Base-by-base conservation (phyloP, 2,797 vertebrate genomes). In the Silurus lanzhouensis region DNA sequence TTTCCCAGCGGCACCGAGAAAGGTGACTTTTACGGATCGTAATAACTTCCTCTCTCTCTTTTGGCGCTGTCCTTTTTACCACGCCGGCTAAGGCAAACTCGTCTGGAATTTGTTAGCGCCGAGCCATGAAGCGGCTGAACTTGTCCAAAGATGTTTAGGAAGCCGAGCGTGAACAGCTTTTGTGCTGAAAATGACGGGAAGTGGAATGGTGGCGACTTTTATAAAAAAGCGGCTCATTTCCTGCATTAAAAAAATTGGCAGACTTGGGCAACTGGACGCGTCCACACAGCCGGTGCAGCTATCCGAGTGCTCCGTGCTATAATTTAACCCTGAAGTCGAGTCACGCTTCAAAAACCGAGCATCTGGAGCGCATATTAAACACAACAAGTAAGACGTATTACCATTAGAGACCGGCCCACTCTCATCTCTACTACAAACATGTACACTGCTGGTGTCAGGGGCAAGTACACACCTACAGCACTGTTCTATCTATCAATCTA, bases 21-120 rank as follows among this genome's bases (percentile, higher is more conserved):
- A 89, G 86, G 88, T 89, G 88, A 89, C 88, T 89, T 87, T 86
- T 84, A 85, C 77, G 75, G 83, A n/a, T 74, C 15, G 76, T 63
- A 85, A 81, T 82, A 89, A 71, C 72, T 75, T 61, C 63, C 66
- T 4, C 75, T 68, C 63, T 7, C 74, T 78, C 44, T 52, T 52
- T 52, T 10, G 48, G 31, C 5, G 61, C 84, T 61, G 64, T 58
- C 82, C 67, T 61, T 74, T 74, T 55, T 74, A 70, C 60, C 25
- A 60, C 25, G 6, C 31, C 48, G 6, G 38, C 81, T 58, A 31
- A 72, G 52, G 61, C 67, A 71, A 75, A 48, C 81, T 19, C 68
- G 58, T 83, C 71, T 58, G 38, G 81, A 61, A 68, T 86, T 46
- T 77, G 63, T 86, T 86, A 60, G 63, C 74, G n/a, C 44, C 55